phyloP scores from a whole-genome alignment of 2,113 vertebrate genomes.

The Burhinus bistriatus region DNA sequence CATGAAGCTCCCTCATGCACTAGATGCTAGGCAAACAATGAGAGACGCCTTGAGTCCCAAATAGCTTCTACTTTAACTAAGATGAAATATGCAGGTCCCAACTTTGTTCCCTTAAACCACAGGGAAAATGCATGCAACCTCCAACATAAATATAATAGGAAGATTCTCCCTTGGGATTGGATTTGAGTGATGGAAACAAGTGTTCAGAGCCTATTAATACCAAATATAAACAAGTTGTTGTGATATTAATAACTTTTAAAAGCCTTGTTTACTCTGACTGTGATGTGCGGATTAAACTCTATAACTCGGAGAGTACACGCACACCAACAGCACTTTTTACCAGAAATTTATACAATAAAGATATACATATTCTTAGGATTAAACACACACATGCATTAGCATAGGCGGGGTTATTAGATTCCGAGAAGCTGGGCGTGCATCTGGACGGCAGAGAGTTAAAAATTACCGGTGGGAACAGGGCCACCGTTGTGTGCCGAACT shows the following conservation, averaged over 20 bases:
- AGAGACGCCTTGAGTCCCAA: not conserved
- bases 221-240: not conserved
- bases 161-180: not conserved
- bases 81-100: not conserved
- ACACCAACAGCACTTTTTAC: too few species aligned
- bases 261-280: not conserved
- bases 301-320: too few species aligned
- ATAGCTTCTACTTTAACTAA: not conserved
- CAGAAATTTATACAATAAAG: too few species aligned
- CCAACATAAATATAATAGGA: not conserved
- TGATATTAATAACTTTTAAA: not conserved
- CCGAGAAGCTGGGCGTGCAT: too few species aligned
- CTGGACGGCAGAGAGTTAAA: too few species aligned
- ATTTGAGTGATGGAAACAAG: not conserved
- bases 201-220: not conserved
- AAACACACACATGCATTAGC: too few species aligned
- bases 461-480: too few species aligned
- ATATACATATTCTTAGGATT: too few species aligned
- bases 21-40: not conserved
- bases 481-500: too few species aligned
- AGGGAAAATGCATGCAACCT: not conserved
- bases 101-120: not conserved
- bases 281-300: too few species aligned
- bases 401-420: too few species aligned
- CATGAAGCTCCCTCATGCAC: not conserved